phyloP scores from a whole-genome alignment of 2,113 vertebrate genomes.

The Indri indri region DNA sequence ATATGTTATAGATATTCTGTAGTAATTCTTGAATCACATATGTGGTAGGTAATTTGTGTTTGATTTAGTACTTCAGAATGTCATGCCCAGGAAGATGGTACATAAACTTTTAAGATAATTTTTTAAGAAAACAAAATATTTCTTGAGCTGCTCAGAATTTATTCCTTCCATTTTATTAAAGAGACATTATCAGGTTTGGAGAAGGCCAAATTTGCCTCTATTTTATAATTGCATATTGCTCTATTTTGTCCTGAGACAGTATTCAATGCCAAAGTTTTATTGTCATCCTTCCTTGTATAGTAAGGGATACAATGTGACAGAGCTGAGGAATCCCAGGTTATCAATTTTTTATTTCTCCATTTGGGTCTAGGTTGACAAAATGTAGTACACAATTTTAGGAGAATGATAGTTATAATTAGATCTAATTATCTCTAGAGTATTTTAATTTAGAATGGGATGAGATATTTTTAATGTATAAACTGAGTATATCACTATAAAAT shows the following conservation, averaged over 20 bases:
- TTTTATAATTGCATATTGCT: background rate
- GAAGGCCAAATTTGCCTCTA: background rate
- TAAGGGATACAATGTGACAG: background rate
- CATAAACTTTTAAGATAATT: background rate
- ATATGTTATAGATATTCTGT: background rate
- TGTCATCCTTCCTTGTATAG: background rate
- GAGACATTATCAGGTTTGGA: background rate
- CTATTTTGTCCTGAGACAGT: background rate
- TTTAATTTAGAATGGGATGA: background rate
- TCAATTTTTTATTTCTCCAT: background rate
- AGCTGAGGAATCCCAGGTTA: background rate
- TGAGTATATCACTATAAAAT: background rate
- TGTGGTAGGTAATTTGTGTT: background rate
- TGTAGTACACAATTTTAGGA: background rate
- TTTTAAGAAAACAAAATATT: background rate
- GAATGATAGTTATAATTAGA: background rate
- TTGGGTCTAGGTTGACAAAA: background rate
- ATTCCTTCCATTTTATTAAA: conserved; percentile 16
- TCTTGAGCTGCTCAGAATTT: conserved; percentile 14
- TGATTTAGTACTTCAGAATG: background rate
- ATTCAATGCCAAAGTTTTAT: background rate
- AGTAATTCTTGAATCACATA: conserved; percentile 16
- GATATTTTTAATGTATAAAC: background rate
- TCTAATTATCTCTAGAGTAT: background rate
- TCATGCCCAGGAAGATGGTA: background rate